Evolutionary conservation across 2,113 vertebrate genomes (phyloP), one percentile per base, ranked within the genome.

Genomic region (Leucopsar rothschildi): DNA sequence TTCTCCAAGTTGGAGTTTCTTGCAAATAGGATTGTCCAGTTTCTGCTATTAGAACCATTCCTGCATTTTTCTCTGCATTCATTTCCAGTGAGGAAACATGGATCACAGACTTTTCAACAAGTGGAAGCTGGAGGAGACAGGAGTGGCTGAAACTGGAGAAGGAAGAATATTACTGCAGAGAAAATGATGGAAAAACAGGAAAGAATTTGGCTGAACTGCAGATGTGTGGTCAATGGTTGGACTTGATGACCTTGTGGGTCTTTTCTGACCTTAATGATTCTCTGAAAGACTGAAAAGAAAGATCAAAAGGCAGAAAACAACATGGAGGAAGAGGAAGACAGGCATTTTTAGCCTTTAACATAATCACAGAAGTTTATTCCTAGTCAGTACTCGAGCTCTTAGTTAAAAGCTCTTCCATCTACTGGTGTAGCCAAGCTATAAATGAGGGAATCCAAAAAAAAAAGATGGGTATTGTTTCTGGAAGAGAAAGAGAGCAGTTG

Each of bases 231-330:
- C 39, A 53, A 1, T 60, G 24, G 11, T 31, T 53, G 24, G 24
- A 25, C 40, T 47, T 0, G 0, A 44, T 65, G 31, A 37, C n/a
- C 5, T 44, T 73, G 33, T 22, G 10, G 35, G 33, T 68, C 23
- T 75, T 82, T 81, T 82, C 45, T 2, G 12, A 33, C 28, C 37
- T 29, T 25, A 39, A 29, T 45, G 45, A 68, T 29, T 39, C n/a
- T 68, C 20, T 66, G 60, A n/a, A 81, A 78, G 44, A 70, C 44
- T 52, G 40, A 69, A 57, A 90, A 53, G 10, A 42, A 55, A 55
- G 23, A 52, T 37, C 27, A 79, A 49, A 81, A 71, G 20, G 28
- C 31, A 72, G 17, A 68, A 24, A 83, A 76, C 16, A 40, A 49
- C 15, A 11, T 20, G 31, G 21, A 87, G 23, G 11, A 82, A 82